Conservation (phyloP, 2,888 invertebrate genomes). For the Dyspetes luteomarginatus region DNA sequence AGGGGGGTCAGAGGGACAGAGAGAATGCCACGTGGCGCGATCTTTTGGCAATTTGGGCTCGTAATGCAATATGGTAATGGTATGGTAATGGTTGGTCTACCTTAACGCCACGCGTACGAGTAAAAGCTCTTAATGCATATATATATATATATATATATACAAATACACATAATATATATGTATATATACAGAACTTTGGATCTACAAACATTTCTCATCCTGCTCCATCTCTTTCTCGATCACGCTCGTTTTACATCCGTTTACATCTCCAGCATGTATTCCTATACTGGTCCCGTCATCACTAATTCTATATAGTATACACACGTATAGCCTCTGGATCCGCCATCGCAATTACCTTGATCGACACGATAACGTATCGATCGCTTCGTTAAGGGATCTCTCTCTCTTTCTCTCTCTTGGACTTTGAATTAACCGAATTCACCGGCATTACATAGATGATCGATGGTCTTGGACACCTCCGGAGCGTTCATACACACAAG, state of each 20-base stretch:
- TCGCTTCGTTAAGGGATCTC: conserved; percentile 71
- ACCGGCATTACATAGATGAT: conserved; percentile 60
- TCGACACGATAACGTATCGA: conserved; percentile 71
- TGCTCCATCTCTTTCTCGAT: conserved; percentile 28
- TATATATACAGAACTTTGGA: conserved; percentile 45
- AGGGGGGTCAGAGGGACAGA: conserved; percentile 4
- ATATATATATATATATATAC: background rate
- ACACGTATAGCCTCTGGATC: background rate
- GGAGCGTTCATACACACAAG: conserved; percentile 36
- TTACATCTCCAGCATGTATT: conserved; percentile 9
- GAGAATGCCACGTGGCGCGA: conserved; percentile 55
- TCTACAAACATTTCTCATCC: conserved; percentile 48
- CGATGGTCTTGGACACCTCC: conserved; percentile 58
- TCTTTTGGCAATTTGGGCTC: conserved; percentile 63
- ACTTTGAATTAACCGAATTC: conserved; percentile 63
- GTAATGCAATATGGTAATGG: conserved; percentile 64
- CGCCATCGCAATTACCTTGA: conserved; percentile 62
- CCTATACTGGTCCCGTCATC: conserved; percentile 19
- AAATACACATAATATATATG: background rate
- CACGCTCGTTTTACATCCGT: background rate
- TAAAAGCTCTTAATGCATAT: conserved; percentile 34
- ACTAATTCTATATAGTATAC: background rate
- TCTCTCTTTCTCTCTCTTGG: conserved; percentile 5
- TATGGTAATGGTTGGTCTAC: conserved; percentile 62
- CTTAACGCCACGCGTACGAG: conserved; percentile 50